A percentile compares a stretch with the other conserved stretches of the same genome.
phyloP scores from a whole-genome alignment of 2,113 vertebrate genomes.

The Arenaria interpres region DNA sequence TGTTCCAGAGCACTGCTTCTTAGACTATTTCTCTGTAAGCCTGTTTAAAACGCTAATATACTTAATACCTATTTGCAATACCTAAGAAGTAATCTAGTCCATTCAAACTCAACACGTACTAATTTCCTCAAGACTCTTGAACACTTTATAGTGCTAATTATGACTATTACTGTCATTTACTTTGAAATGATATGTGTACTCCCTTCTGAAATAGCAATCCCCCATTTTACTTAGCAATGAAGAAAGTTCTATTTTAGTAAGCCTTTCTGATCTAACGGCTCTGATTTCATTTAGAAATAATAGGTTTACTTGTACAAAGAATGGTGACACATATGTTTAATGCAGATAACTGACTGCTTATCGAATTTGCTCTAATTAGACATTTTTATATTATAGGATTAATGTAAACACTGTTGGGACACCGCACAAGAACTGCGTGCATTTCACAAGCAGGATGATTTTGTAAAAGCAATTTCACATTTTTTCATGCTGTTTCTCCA shows the following conservation, averaged over 20 bases:
- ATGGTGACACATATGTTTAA: constrained; percentile 83
- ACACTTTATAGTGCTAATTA: constrained; percentile 85
- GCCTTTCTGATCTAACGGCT: constrained; percentile 73
- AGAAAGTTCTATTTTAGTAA: constrained; percentile 79
- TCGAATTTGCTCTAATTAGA: constrained; percentile 84
- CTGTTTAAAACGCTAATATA: constrained; percentile 74
- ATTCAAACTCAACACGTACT: constrained; percentile 75
- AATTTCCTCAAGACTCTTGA: constrained; percentile 79
- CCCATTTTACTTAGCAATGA: constrained; percentile 81
- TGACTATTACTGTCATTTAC: constrained; percentile 82
- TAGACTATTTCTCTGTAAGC: constrained; percentile 64
- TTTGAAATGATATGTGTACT: constrained; percentile 72
- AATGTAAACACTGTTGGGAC: constrained; percentile 50
- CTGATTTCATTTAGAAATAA: constrained; percentile 82
- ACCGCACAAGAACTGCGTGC: not conserved
- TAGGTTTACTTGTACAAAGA: constrained; percentile 72
- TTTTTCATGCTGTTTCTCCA: not conserved
- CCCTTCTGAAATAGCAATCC: constrained; percentile 73
- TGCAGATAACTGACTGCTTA: constrained; percentile 84
- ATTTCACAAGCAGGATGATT: constrained; percentile 33
- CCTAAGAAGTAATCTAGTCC: constrained; percentile 75
- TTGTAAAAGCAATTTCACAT: constrained; percentile 9
- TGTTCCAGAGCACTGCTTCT: constrained; percentile 62
- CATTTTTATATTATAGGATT: constrained; percentile 75
- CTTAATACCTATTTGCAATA: constrained; percentile 78